Evolutionary conservation across 2,888 invertebrate species (phyloP).

Genomic region (Tyria jacobaeae): DNA sequence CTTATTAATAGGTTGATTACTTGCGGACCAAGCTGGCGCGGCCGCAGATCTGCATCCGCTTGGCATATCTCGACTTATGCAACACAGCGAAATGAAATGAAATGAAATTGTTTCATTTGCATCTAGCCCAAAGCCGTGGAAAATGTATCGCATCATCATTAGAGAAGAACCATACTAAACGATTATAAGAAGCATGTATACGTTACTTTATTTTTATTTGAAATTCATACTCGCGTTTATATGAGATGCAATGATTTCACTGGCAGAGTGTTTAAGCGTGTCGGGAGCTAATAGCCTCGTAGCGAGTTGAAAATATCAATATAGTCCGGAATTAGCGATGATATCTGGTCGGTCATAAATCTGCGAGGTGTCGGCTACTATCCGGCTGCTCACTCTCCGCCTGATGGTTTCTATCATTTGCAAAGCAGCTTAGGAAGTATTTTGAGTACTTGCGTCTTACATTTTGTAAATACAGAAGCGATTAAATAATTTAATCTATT

Average conservation of each 20-base stretch:
- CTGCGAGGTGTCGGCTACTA: constrained; percentile 81
- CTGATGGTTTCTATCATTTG: constrained; percentile 85
- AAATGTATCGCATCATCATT: constrained; percentile 47
- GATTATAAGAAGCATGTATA: constrained; percentile 31
- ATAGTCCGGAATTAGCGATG: constrained; percentile 77
- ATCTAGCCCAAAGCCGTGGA: constrained; percentile 50
- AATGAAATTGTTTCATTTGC: constrained; percentile 53
- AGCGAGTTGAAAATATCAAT: constrained; percentile 79
- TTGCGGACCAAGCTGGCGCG: constrained; percentile 70
- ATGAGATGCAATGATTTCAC: constrained; percentile 65
- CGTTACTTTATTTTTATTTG: constrained; percentile 38
- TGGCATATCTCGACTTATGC: constrained; percentile 58
- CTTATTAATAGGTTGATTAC: constrained; percentile 86
- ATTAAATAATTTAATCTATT: constrained; percentile 28
- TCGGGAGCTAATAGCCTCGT: constrained; percentile 76
- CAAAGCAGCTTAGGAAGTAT: constrained; percentile 81
- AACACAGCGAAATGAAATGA: constrained; percentile 62
- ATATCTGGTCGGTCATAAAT: constrained; percentile 78
- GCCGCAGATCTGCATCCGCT: constrained; percentile 54
- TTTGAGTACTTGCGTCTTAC: constrained; percentile 60
- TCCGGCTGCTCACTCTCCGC: constrained; percentile 77
- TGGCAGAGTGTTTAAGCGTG: constrained; percentile 76
- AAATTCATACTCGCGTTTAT: constrained; percentile 42
- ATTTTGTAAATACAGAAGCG: constrained; percentile 37
- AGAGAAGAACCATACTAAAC: constrained; percentile 24